Base-by-base conservation (phyloP, 2,888 invertebrate genomes). In the Empis livida region DNA sequence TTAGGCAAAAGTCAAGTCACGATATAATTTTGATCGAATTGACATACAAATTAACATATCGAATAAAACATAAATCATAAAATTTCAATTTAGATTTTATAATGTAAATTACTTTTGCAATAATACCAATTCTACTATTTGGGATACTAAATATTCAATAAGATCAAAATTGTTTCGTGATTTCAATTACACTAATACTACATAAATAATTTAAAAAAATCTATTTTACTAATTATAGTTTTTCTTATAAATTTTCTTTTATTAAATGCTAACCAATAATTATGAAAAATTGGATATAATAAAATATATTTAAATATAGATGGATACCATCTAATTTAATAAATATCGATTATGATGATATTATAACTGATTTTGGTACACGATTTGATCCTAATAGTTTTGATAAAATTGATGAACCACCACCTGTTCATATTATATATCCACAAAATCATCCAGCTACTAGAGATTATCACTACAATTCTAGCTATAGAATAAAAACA, bases 371-470 rank as follows among this genome's bases (percentile, higher is more conserved):
- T 49, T 59, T 59, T 42, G 58, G 55, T 27, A 47, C 45, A 50
- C 59, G 62, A 27, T 67, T 63, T 49, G 69, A 71, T 61, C 64
- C 66, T 10, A 62, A 76, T 57, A 74, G 75, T 57, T 81, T 80
- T 57, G 80, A 81, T 61, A 78, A 76, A 55, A 72, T 79, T 55
- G 75, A 78, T 57, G 78, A 79, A 53, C 80, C 80, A 41, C 80
- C 80, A 45, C 80, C 80, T 48, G 80, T 80, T 49, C 80, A 80
- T 63, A 80, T 81, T 61, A 73, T 80, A 58, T 80, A 81, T 68
- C 80, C 80, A 43, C 76, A 41, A 41, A 13, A 41, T 41, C 41
- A 78, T 58, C 80, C 80, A 30, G 61, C 62, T 11, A 58, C 56
- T 23, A 58, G 57, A 41, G 54, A 54, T 11, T 45, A 55, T 27